Base-by-base conservation (phyloP, 2,888 invertebrate genomes). In the Athetis lepigone region DNA sequence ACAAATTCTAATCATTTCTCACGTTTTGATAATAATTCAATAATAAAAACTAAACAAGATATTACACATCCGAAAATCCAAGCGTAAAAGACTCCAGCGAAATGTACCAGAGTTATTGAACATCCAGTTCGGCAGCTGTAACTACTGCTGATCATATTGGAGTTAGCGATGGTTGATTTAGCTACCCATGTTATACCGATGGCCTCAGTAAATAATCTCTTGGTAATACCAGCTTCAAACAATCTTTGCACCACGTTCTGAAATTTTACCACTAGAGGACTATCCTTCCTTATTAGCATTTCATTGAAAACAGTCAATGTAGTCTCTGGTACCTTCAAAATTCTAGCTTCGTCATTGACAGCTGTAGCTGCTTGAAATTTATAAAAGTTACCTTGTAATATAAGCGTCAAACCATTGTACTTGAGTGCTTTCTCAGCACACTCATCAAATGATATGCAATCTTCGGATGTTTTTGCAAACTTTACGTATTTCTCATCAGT, bases 41-140 rank as follows among this genome's bases (percentile, higher is more conserved):
- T 11, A 1, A 86, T 8, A 78, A 94, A 91, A 11, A 88, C 68
- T 39, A 71, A 58, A 50, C 64, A 66, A 2, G 94, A 87, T 1
- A 91, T 1, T 7, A 68, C 18, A 65, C 89, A 90, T 0, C 94
- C 93, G 25, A 86, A 40, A 0, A 85, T 40, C 90, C 90, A 91
- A 7, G 89, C 18, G 64, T 46, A 76, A 9, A 72, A 75, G 1
- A 58, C 82, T 6, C 92, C 92, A 2, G 85, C 87, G 1, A 84
- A 73, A 63, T 92, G 90, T 0, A 50, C 36, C 19, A 91, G 46
- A 2, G 88, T 87, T 13, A 94, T 90, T 5, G 78, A 77, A 58
- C 94, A 94, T 0, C 94, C 94, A 3, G 72, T 54, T 27, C 81
- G 80, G 52, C 94, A 94, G 36, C 85, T 88, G 51, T 93, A 92